Evolutionary conservation across 2,113 vertebrate species (phyloP), one percentile per base, ranked within the genome.

Genomic region (Anguilla japonica): DNA sequence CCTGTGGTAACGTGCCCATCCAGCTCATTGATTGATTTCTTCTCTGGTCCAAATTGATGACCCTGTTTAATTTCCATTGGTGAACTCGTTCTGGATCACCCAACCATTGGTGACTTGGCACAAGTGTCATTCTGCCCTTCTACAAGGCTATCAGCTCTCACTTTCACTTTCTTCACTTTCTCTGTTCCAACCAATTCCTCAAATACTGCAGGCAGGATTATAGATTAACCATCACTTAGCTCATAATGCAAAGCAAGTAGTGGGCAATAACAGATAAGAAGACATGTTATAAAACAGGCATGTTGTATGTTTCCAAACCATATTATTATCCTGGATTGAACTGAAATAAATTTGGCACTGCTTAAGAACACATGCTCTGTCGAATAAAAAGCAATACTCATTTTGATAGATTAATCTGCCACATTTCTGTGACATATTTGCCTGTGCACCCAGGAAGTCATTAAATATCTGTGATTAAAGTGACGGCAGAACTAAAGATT

Each of bases 381-480:
- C 22, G 2, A 46, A 22, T 46, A 81, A 81, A 81, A 43, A 67
- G n/a, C 79, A 81, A 75, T 41, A 75, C 29, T 79, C 41, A 26
- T 16, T n/a, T 83, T 13, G 53, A 46, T 39, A 18, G 41, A 41
- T 60, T 63, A 29, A 56, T 26, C 14, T 41, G 79, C 39, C 79
- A 80, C 14, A 16, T 41, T 80, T 41, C 41, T 15, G 39, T 81
- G 22, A 53, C 86, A 15, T 60, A 89, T 90, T 88, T 88, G 89
- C 88, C 88, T 87, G 87, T 86, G 87, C 88, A 89, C 53, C 11
- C 85, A 60, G 43, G 89, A 82, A 50, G 46, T 91, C 91, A 92
- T 95, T 94, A 95, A 79, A 94, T 90, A 94, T 94, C 94, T 95
- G 93, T 93, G 94, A 94, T 79, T 85, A 89, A 91, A 94, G 90